These are phyloP conservation scores for Gonatopus flavifemur DNA, from an alignment of 1,140 invertebrate species.

Conservation along the genomic window DNA sequence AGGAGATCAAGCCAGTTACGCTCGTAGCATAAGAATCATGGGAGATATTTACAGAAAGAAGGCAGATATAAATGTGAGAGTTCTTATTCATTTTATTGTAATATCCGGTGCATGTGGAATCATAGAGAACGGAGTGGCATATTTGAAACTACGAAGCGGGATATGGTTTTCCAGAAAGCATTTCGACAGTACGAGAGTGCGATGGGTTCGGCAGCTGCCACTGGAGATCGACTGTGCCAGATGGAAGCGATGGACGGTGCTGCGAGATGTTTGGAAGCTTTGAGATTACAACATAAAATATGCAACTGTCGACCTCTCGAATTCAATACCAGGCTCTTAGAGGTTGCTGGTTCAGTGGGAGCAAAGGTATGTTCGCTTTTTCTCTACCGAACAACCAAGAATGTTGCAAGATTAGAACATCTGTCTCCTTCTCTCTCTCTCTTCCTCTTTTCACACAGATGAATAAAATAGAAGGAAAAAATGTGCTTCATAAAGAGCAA, in stretches of 20 bases:
- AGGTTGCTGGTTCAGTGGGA: conserved; percentile 78
- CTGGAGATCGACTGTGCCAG: conserved; percentile 78
- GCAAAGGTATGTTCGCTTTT: conserved; percentile 72
- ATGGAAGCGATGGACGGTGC: conserved; percentile 88
- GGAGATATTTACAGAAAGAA: conserved; percentile 82
- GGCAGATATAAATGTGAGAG: conserved; percentile 71
- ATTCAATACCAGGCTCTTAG: conserved; percentile 77
- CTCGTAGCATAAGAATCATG: conserved; percentile 76
- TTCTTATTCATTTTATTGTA: no score
- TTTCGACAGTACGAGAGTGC: conserved; percentile 80
- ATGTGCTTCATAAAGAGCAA: no score
- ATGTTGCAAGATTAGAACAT: no score
- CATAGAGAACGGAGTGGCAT: no score
- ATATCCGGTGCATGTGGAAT: no score
- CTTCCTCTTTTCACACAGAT: no score
- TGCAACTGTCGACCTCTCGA: conserved; percentile 81
- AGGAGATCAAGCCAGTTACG: conserved; percentile 80
- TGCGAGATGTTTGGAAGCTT: conserved; percentile 74
- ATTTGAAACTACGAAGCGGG: no score
- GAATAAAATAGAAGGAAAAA: no score
- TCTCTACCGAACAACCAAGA: no score
- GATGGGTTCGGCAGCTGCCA: conserved; percentile 75
- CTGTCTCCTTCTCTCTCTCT: no score
- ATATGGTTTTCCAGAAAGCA: conserved; percentile 61
- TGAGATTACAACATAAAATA: conserved; percentile 77